Percentiles rank a stretch among this genome's conserved stretches.
phyloP scores from a whole-genome alignment of 2,797 vertebrate species.

The Bovichtus variegatus region DNA sequence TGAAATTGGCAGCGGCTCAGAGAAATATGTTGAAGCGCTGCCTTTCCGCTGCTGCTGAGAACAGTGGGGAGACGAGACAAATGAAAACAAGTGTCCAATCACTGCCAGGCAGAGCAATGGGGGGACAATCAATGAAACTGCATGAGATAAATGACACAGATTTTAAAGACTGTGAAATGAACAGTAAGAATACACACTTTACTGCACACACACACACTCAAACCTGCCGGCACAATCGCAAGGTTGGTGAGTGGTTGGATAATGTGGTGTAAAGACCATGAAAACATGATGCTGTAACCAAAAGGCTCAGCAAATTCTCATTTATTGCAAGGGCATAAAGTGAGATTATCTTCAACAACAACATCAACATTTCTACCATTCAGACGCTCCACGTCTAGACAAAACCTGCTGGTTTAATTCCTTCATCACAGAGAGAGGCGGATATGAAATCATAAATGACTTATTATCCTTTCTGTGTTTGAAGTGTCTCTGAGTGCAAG shows the following conservation, averaged over 20 bases:
- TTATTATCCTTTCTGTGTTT: neutral
- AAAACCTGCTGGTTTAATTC: neutral
- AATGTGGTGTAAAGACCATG: constrained; percentile 19
- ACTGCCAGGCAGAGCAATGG: constrained; percentile 20
- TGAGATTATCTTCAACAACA: neutral
- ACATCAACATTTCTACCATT: neutral
- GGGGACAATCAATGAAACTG: constrained; percentile 55
- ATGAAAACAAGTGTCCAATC: constrained; percentile 53
- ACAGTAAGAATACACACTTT: constrained; percentile 43
- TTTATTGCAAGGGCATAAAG: neutral
- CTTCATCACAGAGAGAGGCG: neutral
- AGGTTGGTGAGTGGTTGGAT: constrained; percentile 10
- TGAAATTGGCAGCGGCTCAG: constrained; percentile 39
- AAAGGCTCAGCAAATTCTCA: neutral
- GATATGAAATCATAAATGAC: neutral
- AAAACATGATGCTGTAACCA: constrained; percentile 14
- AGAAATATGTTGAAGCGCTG: constrained; percentile 10
- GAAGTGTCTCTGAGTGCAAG: constrained; percentile 3
- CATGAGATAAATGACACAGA: constrained; percentile 54
- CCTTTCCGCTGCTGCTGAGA: constrained; percentile 38
- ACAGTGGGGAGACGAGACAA: constrained; percentile 23
- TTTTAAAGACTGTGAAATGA: constrained; percentile 46
- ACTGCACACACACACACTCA: neutral
- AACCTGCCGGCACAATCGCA: constrained; percentile 20
- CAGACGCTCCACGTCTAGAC: rapidly evolving